Conservation (phyloP, 2,113 vertebrate species). For the Capricornis sumatraensis region DNA sequence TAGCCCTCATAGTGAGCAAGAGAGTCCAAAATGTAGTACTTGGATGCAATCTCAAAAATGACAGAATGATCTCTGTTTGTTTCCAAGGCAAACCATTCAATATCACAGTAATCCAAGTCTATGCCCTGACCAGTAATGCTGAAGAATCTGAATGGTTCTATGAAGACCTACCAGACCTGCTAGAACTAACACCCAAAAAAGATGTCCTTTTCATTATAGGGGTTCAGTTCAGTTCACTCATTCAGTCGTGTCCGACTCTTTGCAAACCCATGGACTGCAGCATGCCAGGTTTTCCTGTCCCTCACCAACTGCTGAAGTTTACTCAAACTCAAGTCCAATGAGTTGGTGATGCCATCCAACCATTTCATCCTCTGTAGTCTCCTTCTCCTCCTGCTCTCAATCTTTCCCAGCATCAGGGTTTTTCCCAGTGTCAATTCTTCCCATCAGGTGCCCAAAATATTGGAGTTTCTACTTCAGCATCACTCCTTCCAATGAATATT, state of each 20-base stretch:
- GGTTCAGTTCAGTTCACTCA: not conserved
- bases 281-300: not conserved
- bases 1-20: not conserved
- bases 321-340: not conserved
- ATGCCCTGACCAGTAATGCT: not conserved
- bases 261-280: not conserved
- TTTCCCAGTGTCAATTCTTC: not conserved
- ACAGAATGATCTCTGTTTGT: not conserved
- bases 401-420: not conserved
- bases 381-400: not conserved
- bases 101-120: not conserved
- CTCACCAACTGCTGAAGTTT: not conserved
- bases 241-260: fast-evolving
- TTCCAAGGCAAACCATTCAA: not conserved
- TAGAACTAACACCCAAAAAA: not conserved
- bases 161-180: not conserved
- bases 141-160: not conserved
- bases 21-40: not conserved
- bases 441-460: not conserved
- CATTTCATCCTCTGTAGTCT: not conserved
- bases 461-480: not conserved
- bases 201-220: not conserved
- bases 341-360: not conserved
- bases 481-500: not conserved
- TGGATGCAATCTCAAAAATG: not conserved